phyloP scores from a whole-genome alignment of 2,888 invertebrate genomes.

The Dione vanillae region DNA sequence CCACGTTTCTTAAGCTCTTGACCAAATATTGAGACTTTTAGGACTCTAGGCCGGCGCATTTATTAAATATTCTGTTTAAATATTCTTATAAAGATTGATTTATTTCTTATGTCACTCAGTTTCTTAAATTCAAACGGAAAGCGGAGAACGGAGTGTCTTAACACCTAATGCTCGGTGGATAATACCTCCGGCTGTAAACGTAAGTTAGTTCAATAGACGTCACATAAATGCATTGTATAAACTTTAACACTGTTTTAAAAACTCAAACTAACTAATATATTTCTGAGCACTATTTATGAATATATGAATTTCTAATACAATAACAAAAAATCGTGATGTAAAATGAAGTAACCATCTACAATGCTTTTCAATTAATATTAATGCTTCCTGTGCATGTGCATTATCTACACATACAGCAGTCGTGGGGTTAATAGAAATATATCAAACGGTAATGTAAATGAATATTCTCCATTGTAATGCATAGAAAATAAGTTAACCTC shows the following conservation, averaged over 20 bases:
- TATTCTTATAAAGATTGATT: not conserved
- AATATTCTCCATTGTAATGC: slow-evolving; percentile 27
- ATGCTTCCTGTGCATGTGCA: slow-evolving; percentile 47
- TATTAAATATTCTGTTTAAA: slow-evolving; percentile 1
- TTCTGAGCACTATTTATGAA: slow-evolving; percentile 11
- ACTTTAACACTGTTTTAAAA: not conserved
- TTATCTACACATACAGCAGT: slow-evolving; percentile 39
- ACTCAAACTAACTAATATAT: not conserved
- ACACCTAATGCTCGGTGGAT: too few species aligned
- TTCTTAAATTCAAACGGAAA: too few species aligned
- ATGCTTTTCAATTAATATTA: slow-evolving; percentile 50
- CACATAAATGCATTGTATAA: not conserved
- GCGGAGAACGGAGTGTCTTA: too few species aligned
- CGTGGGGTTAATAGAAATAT: slow-evolving; percentile 40
- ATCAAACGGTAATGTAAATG: slow-evolving; percentile 22
- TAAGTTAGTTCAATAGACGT: not conserved
- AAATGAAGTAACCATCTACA: slow-evolving; percentile 41
- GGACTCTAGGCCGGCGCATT: not conserved
- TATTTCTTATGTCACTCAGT: not conserved
- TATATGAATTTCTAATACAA: slow-evolving; percentile 34
- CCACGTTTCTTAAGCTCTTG: not conserved
- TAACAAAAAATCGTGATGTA: slow-evolving; percentile 47
- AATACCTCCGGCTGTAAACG: too few species aligned
- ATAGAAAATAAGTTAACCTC: slow-evolving; percentile 20
- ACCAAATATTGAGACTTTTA: slow-evolving; percentile 10